Evolutionary conservation across 2,888 invertebrate genomes (phyloP), one percentile per base, ranked within the genome.

Genomic region (Drosophila mimetica): DNA sequence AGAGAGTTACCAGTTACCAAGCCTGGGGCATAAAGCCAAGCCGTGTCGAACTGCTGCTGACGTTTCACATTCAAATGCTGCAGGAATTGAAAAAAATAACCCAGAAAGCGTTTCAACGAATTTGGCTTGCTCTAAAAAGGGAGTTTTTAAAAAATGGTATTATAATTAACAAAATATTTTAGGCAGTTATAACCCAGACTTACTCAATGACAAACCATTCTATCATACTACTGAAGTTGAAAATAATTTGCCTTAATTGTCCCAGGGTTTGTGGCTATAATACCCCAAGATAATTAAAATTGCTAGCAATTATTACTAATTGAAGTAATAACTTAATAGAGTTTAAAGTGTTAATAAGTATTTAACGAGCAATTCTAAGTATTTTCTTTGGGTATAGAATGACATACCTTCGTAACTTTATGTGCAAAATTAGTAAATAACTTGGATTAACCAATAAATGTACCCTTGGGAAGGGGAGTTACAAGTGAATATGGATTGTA

Each of bases 31-130:
- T 72, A 76, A 82, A 76, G 77, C 64, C 76, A 59, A 66, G 70
- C 59, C 66, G 57, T 67, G 69, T 46, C 63, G 71, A 76, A 77
- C 83, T 87, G 80, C 78, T 86, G 89, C 84, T 89, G 90, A 90
- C 89, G 84, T 89, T 86, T 89, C 89, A 86, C 82, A 89, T 90
- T 87, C 89, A 89, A 89, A 70, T 71, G 61, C 42, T 42, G 41
- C 20, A 47, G 14, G 34, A 54, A 18, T 34, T 28, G 8, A 22
- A 52, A 22, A 54, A 44, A 42, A 5, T 14, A 11, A 0, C 2
- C 6, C 0, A 28, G 2, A 8, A 16, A 11, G 30, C 9, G 9
- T 16, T 25, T 18, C 20, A 34, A 30, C 55, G 65, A 66, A 30
- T 5, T 9, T 14, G 8, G 22, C 1, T 11, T 71, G 8, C 69